Percentiles rank a stretch among this genome's conserved stretches.
These are phyloP conservation scores for Adoxophyes honmai DNA, from an alignment of 1,140 invertebrate genomes.

Conservation along the genomic window DNA sequence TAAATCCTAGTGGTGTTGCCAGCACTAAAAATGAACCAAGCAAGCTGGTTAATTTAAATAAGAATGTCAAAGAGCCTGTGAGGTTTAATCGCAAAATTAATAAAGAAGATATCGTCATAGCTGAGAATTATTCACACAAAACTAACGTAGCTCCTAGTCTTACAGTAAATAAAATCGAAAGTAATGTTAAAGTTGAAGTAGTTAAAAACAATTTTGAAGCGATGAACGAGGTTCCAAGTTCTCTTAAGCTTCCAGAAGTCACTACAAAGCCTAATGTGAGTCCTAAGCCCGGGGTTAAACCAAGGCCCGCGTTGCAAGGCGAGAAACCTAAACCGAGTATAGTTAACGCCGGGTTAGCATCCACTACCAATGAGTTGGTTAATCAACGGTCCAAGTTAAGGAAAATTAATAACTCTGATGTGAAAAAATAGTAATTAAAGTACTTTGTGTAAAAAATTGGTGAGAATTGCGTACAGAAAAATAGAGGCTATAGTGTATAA, in stretches of 20 bases:
- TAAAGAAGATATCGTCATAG: conserved; percentile 24
- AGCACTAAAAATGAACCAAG: neutral
- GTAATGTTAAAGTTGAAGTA: neutral
- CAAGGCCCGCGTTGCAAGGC: neutral
- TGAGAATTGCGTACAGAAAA: too few relatives aligned
- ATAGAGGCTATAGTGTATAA: too few relatives aligned
- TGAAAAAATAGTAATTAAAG: too few relatives aligned
- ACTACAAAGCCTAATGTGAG: neutral
- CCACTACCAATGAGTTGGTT: conserved; percentile 81
- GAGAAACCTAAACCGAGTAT: conserved; percentile 76
- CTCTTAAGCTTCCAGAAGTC: neutral
- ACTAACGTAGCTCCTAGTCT: neutral
- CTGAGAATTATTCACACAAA: neutral
- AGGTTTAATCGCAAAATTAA: conserved; percentile 19
- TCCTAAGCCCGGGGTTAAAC: neutral
- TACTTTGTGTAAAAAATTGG: too few relatives aligned
- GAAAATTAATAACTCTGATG: neutral
- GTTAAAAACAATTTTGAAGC: neutral
- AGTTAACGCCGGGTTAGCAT: conserved; percentile 81
- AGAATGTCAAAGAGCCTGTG: neutral
- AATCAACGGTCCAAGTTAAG: conserved; percentile 1
- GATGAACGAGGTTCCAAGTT: neutral
- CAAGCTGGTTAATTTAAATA: neutral
- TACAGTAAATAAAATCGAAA: neutral
- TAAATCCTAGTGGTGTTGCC: neutral